phyloP scores from a whole-genome alignment of 2,113 vertebrate genomes.

The Myocastor coypus region DNA sequence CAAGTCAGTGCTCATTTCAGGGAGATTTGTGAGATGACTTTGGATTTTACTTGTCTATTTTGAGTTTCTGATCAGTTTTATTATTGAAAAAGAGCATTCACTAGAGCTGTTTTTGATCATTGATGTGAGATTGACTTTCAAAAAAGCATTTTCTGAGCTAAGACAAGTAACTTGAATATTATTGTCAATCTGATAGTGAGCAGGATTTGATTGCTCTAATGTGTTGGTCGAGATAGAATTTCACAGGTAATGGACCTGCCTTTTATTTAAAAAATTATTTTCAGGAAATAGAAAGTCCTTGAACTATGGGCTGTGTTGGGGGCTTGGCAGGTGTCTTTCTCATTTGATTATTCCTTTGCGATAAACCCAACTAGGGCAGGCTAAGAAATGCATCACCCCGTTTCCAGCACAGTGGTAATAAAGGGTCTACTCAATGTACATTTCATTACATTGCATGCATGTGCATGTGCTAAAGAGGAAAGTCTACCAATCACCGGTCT shows the following conservation, averaged over 20 bases:
- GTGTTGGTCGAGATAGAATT: conserved; percentile 72
- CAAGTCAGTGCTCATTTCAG: conserved; percentile 27
- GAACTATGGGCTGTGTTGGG: not conserved
- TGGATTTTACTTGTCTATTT: conserved; percentile 62
- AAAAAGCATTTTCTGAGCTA: conserved; percentile 71
- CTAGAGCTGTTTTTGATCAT: conserved; percentile 70
- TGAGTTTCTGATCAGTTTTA: conserved; percentile 65
- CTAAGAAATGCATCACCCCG: not conserved
- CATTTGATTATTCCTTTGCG: not conserved
- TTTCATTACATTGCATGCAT: not conserved
- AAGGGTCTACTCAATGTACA: not conserved
- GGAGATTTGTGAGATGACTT: conserved; percentile 63
- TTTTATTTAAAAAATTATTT: conserved; percentile 63
- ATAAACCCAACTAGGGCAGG: not conserved
- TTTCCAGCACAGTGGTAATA: not conserved
- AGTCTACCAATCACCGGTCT: not conserved
- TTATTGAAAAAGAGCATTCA: conserved; percentile 70
- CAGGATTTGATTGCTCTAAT: conserved; percentile 70
- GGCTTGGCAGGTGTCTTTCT: conserved; percentile 38
- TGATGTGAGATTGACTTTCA: conserved; percentile 70
- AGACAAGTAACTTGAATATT: conserved; percentile 71
- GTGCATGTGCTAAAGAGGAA: not conserved
- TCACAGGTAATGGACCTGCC: conserved; percentile 65
- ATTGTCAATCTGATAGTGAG: conserved; percentile 70
- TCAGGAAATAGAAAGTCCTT: conserved; percentile 71